Base-by-base conservation (phyloP, 2,888 invertebrate species). In the Caenorhabditis afra region DNA sequence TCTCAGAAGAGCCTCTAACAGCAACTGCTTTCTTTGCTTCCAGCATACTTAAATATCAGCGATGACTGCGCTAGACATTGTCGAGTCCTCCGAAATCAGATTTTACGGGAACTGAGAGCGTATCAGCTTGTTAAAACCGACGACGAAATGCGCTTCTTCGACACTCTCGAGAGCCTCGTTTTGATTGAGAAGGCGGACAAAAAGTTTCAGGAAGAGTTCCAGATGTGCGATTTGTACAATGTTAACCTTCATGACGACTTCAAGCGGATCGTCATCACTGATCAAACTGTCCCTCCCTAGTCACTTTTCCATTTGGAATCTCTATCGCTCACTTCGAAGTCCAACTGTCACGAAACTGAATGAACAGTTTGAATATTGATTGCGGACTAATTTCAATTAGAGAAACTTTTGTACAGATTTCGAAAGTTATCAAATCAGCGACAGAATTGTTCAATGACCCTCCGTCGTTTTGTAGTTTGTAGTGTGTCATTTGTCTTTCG, bases 1-100 rank as follows among this genome's bases (percentile, higher is more conserved):
- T n/a, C n/a, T n/a, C n/a, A n/a, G n/a, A n/a, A n/a, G n/a, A n/a
- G n/a, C n/a, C n/a, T n/a, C n/a, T n/a, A n/a, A n/a, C n/a, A n/a
- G n/a, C n/a, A n/a, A n/a, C n/a, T n/a, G n/a, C n/a, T n/a, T n/a
- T n/a, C n/a, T n/a, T n/a, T n/a, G n/a, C n/a, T 57, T 67, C 18
- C 61, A 61, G 70, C 61, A 3, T 70, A 70, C 23, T 18, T 52
- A 7, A 70, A 70, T n/a, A 53, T 70, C 11, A 70, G 70, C 16
- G 70, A 61, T 12, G 70, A 70, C n/a, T 61, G 70, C 14, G 44
- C 55, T 1, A 14, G 12, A 12, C 22, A 45, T 1, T 70, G 70
- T n/a, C 52, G 61, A 37, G 22, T 22, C 11, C 12, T 70, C 4
- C 53, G 70, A 18, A 70, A 70, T 45, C 22, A 61, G 22, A 20